phyloP scores from a whole-genome alignment of 2,888 invertebrate genomes.

The Luperina testacea region DNA sequence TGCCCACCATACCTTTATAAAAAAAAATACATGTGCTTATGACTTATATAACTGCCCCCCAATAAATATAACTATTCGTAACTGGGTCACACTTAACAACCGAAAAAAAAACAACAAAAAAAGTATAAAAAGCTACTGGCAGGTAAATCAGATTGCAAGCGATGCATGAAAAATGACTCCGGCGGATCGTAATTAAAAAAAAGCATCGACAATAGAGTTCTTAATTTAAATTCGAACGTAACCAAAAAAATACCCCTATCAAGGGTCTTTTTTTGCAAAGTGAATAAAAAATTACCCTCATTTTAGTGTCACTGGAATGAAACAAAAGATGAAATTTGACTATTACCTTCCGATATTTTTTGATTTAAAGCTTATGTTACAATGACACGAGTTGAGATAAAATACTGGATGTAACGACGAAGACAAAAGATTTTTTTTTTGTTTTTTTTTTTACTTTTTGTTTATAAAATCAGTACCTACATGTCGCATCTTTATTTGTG shows the following conservation, averaged over 20 bases:
- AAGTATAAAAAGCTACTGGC: conserved; percentile 76
- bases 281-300: conserved; percentile 73
- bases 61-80: conserved; percentile 57
- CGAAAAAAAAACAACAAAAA: conserved; percentile 51
- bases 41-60: conserved; percentile 58
- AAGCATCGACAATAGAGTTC: conserved; percentile 80
- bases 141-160: conserved; percentile 89
- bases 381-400: conserved; percentile 77
- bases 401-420: conserved; percentile 69
- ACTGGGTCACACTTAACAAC: conserved; percentile 63
- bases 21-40: conserved; percentile 12
- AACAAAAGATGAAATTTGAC: conserved; percentile 87
- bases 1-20: not conserved
- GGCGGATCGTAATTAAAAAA: conserved; percentile 85
- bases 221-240: conserved; percentile 85
- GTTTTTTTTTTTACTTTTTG: conserved; percentile 71
- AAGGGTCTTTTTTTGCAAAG: conserved; percentile 63
- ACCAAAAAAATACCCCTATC: conserved; percentile 73
- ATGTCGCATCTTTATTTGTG: conserved; percentile 52
- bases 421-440: conserved; percentile 76
- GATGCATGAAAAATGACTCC: conserved; percentile 90
- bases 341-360: conserved; percentile 82
- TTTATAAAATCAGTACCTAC: conserved; percentile 75
- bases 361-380: conserved; percentile 85
- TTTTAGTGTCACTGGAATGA: conserved; percentile 81